Conservation (phyloP, 2,888 invertebrate genomes). For the Leucophenga montana region DNA sequence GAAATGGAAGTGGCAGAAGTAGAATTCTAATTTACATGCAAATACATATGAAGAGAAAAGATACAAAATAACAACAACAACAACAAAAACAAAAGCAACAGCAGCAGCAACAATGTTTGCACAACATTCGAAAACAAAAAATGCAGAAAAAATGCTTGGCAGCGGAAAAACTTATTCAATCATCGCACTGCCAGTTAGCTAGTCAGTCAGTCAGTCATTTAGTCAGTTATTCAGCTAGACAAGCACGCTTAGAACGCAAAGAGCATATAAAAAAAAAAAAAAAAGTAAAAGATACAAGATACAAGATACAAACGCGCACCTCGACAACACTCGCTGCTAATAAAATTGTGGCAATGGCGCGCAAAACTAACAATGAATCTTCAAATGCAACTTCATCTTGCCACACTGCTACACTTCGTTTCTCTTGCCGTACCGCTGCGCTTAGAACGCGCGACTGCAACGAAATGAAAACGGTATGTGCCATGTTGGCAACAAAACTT, state of each 20-base stretch:
- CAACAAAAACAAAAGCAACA: background rate
- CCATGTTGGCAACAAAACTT: background rate
- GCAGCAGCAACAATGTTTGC: background rate
- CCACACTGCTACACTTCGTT: too few species aligned
- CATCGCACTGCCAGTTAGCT: background rate
- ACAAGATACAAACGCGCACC: background rate
- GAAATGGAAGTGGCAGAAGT: too few species aligned
- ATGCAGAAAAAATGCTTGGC: background rate
- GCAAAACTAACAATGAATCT: too few species aligned
- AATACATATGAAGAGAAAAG: slow-evolving; percentile 1
- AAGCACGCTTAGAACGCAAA: background rate
- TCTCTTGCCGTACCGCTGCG: too few species aligned
- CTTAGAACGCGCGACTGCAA: background rate
- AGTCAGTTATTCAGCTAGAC: background rate
- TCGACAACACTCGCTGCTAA: too few species aligned
- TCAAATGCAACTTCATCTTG: too few species aligned
- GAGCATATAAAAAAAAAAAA: background rate
- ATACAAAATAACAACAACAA: slow-evolving; percentile 12
- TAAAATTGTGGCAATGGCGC: too few species aligned
- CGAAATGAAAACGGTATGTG: slow-evolving; percentile 10
- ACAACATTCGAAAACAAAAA: background rate
- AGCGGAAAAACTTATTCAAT: background rate
- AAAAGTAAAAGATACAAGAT: background rate
- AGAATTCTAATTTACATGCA: slow-evolving; percentile 4
- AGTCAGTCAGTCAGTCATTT: background rate